These are phyloP conservation scores for Theropithecus gelada DNA, from an alignment of 2,113 vertebrate species.

Conservation along the genomic window DNA sequence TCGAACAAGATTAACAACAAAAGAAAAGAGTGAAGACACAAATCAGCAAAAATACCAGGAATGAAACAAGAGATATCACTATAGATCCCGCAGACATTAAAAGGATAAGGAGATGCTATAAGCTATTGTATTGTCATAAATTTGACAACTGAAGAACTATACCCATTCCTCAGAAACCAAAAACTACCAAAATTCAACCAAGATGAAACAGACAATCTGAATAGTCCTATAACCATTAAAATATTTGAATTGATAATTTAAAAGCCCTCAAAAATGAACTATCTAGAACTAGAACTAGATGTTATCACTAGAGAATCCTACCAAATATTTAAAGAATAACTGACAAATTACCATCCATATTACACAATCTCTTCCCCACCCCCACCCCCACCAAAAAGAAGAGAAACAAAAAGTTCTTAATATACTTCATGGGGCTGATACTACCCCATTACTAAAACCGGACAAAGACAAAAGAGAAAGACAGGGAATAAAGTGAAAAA, in stretches of 20 bases:
- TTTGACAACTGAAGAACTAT: not conserved
- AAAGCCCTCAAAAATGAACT: not conserved
- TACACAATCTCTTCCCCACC: not conserved
- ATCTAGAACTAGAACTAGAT: not conserved
- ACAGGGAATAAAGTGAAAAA: not conserved
- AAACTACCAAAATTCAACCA: not conserved
- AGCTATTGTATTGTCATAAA: not conserved
- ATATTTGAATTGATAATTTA: not conserved
- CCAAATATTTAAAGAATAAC: not conserved
- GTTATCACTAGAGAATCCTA: not conserved
- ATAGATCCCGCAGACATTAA: not conserved
- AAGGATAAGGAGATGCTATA: not conserved
- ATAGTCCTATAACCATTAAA: not conserved
- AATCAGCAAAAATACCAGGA: not conserved
- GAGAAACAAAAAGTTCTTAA: not conserved
- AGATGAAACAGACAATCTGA: not conserved
- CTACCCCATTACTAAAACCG: not conserved
- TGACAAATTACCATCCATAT: not conserved
- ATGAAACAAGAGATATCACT: not conserved
- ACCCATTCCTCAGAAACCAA: not conserved
- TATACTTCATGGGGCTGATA: not conserved
- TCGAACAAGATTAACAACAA: not conserved
- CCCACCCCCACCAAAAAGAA: not conserved
- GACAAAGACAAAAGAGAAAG: not conserved
- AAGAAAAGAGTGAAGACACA: not conserved